phyloP scores from a whole-genome alignment of 2,888 invertebrate genomes.

The Leptopilina drosophilae region DNA sequence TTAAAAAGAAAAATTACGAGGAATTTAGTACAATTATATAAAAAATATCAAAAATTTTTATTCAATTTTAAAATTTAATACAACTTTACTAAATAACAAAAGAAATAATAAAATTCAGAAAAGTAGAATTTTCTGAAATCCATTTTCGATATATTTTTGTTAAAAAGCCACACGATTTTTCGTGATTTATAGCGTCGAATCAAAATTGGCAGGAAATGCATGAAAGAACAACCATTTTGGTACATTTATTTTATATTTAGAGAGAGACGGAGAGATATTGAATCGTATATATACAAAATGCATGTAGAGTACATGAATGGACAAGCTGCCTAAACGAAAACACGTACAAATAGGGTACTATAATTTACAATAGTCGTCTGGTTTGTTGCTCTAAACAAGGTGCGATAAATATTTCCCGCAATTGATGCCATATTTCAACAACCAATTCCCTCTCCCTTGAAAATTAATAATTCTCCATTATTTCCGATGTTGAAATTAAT shows the following conservation, averaged over 20 bases:
- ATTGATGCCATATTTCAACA: not conserved
- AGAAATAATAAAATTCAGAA: no score
- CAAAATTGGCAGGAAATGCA: constrained; percentile 3
- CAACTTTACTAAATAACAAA: no score
- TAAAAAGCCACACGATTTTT: not conserved
- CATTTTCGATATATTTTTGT: not conserved
- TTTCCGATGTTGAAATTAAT: not conserved
- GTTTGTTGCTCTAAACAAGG: not conserved
- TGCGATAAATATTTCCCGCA: not conserved
- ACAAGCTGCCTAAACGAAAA: constrained; percentile 6
- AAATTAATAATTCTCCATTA: no score
- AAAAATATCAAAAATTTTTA: no score
- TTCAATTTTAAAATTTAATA: no score
- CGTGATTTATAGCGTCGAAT: not conserved
- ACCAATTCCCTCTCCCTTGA: no score
- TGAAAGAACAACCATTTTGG: constrained; percentile 5
- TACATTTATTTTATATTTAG: not conserved
- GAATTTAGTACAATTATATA: no score
- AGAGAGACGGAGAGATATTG: not conserved
- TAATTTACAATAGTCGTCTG: not conserved
- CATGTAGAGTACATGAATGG: not conserved
- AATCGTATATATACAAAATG: not conserved
- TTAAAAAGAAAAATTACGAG: no score
- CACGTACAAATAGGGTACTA: not conserved
- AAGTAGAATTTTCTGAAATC: not conserved